These are phyloP conservation scores for Macaca fascicularis DNA, from an alignment of 2,113 vertebrate species.

Conservation along the genomic window T2T-MFA8v1.1 NC_088395.1:56727501-56728000, in stretches of 20 bases:
- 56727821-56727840: constrained; percentile 15
- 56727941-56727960: constrained; percentile 73
- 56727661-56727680: constrained; percentile 36
- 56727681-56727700: not conserved
- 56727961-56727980: constrained; percentile 74
- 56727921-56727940: constrained; percentile 64
- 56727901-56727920: constrained; percentile 66
- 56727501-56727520: not conserved
- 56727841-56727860: not conserved
- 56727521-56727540: constrained; percentile 19
- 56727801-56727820: constrained; percentile 66
- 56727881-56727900: constrained; percentile 70
- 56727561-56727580: not conserved
- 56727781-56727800: constrained; percentile 58
- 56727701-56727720: constrained; percentile 56
- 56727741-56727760: constrained; percentile 76
- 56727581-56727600: not conserved
- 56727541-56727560: constrained; percentile 27
- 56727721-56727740: constrained; percentile 74
- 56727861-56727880: constrained; percentile 75
- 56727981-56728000: constrained; percentile 68
- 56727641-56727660: not conserved
- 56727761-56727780: constrained; percentile 64
- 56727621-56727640: not conserved
- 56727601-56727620: not conserved